Conservation (phyloP, 1,140 invertebrate species). For the Zaprionus africanus region DNA sequence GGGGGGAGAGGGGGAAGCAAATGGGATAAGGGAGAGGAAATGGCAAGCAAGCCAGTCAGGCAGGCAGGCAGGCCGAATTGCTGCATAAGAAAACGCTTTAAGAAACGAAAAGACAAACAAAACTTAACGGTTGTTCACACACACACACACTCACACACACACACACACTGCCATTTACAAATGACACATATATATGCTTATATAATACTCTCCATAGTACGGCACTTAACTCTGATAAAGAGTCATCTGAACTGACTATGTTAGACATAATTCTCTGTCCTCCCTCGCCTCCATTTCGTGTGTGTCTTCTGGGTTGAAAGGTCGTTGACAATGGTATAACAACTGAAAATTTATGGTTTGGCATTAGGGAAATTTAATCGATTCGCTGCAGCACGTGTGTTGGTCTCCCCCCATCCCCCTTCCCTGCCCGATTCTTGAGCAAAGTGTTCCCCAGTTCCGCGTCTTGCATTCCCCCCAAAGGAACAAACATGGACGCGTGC, state of each 20-base stretch:
- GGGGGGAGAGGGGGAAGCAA: neutral
- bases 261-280: conserved; percentile 69
- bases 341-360: conserved; percentile 73
- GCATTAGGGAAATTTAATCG: conserved; percentile 77
- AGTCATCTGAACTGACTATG: conserved; percentile 63
- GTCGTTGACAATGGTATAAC: conserved; percentile 69
- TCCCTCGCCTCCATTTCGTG: conserved; percentile 15
- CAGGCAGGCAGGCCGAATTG: conserved; percentile 3
- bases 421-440: neutral
- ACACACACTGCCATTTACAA: conserved; percentile 8
- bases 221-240: conserved; percentile 70
- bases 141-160: conserved; percentile 11
- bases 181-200: conserved; percentile 30
- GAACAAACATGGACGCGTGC: conserved; percentile 35
- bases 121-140: conserved; percentile 26
- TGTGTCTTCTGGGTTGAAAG: conserved; percentile 56
- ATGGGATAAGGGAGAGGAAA: neutral
- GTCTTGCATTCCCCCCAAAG: neutral
- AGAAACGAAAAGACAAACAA: conserved; percentile 48
- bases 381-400: conserved; percentile 68
- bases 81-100: conserved; percentile 38
- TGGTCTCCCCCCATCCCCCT: conserved; percentile 12
- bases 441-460: neutral
- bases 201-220: conserved; percentile 35
- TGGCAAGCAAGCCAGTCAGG: neutral